A percentile compares a stretch with the other conserved stretches of the same genome.
Evolutionary conservation across 2,797 vertebrate species (phyloP).

Genomic region (Siniperca obscura): DNA sequence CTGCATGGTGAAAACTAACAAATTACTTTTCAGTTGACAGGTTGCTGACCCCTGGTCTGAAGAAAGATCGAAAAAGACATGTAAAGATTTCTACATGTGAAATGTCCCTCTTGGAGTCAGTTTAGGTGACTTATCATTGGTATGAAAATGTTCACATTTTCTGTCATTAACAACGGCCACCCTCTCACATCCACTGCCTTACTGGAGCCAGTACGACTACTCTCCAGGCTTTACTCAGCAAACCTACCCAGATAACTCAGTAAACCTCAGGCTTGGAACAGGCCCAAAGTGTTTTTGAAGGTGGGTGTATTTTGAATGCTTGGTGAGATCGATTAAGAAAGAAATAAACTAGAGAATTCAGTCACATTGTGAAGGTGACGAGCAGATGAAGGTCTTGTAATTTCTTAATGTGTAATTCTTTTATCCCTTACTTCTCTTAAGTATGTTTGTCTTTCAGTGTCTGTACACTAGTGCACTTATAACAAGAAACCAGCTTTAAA

Average conservation of each 20-base stretch:
- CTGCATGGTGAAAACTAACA: no score
- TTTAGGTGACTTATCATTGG: no score
- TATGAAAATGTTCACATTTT: no score
- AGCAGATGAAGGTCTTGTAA: slow-evolving; percentile 80
- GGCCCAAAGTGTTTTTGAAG: not conserved
- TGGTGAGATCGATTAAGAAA: not conserved
- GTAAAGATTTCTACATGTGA: no score
- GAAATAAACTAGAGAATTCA: not conserved
- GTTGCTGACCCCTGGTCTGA: no score
- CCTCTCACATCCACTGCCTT: no score
- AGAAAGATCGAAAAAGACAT: no score
- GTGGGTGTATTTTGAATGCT: not conserved
- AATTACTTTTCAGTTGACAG: no score
- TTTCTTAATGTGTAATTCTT: slow-evolving; percentile 89
- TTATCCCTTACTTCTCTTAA: slow-evolving; percentile 66
- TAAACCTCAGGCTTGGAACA: not conserved
- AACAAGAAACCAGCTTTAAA: slow-evolving; percentile 23
- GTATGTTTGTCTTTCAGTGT: not conserved
- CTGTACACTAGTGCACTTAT: not conserved
- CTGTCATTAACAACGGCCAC: no score
- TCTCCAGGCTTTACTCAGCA: not conserved
- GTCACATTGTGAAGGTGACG: not conserved
- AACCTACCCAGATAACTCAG: not conserved
- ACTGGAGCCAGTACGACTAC: no score
- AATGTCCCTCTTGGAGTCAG: no score